These are phyloP conservation scores for Drosophila repleta DNA, from an alignment of 1,140 invertebrate species.

Conservation along the genomic window DNA sequence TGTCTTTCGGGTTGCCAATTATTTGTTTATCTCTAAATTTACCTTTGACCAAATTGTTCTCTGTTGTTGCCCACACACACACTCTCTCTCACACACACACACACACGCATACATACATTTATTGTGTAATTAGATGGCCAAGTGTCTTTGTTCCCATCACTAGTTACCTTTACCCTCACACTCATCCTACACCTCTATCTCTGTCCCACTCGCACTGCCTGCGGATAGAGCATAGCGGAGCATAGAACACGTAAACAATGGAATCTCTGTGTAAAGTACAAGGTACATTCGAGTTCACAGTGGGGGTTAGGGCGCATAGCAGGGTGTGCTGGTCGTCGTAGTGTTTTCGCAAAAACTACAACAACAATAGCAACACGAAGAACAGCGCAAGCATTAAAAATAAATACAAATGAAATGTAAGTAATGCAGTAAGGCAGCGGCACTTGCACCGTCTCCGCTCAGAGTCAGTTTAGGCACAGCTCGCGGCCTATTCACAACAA, in stretches of 20 bases:
- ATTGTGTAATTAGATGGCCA: background rate
- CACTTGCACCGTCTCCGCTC: slow-evolving; percentile 11
- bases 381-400: slow-evolving; percentile 4
- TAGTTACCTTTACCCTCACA: background rate
- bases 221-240: background rate
- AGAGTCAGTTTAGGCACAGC: slow-evolving; percentile 30
- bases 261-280: background rate
- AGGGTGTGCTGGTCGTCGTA: background rate
- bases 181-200: background rate
- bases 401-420: slow-evolving; percentile 29
- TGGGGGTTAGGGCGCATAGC: slow-evolving; percentile 1
- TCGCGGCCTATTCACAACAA: slow-evolving; percentile 29
- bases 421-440: background rate
- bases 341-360: slow-evolving; percentile 31
- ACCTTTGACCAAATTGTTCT: background rate
- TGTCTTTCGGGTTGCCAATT: background rate
- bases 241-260: background rate
- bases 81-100: background rate
- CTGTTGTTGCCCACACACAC: background rate
- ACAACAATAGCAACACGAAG: slow-evolving; percentile 25
- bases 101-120: background rate
- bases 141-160: slow-evolving; percentile 1
- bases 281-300: slow-evolving; percentile 22
- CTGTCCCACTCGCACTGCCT: background rate
- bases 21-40: slow-evolving; percentile 1